Conservation (phyloP, 2,888 invertebrate species). For the Sinodicranocentrus sp. region DNA sequence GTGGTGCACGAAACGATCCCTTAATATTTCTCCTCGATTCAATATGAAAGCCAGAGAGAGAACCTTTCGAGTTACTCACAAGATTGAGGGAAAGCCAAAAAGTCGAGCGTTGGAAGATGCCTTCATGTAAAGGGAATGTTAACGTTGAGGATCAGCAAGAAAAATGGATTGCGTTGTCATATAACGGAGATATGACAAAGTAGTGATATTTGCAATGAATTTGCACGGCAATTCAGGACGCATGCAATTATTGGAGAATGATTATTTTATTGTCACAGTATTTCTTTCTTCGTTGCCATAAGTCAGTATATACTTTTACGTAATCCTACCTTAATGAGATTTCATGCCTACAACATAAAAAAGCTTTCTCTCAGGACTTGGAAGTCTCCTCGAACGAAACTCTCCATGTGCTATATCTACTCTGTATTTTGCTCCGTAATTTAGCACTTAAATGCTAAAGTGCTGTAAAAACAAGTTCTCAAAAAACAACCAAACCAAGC, state of each 20-base stretch:
- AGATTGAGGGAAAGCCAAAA: constrained; percentile 69
- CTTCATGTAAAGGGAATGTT: not conserved
- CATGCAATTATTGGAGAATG: constrained; percentile 48
- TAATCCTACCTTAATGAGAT: constrained; percentile 10
- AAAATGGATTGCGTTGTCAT: constrained; percentile 20
- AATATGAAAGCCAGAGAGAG: constrained; percentile 51
- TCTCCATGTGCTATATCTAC: constrained; percentile 59
- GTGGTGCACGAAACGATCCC: constrained; percentile 64
- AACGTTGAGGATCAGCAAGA: not conserved
- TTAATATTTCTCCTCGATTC: constrained; percentile 51
- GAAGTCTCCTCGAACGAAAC: constrained; percentile 72
- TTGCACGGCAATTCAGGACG: constrained; percentile 44
- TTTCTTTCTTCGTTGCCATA: constrained; percentile 24
- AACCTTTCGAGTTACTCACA: constrained; percentile 68
- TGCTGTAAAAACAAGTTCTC: constrained; percentile 54
- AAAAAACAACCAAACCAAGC: constrained; percentile 31
- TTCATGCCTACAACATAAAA: constrained; percentile 49
- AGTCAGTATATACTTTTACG: constrained; percentile 10
- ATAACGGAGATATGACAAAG: not conserved
- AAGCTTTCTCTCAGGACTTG: constrained; percentile 71
- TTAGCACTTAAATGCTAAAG: constrained; percentile 40
- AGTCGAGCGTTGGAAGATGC: constrained; percentile 23
- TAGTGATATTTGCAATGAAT: constrained; percentile 20
- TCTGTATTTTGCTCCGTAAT: constrained; percentile 7
- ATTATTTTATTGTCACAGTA: constrained; percentile 40